These are phyloP conservation scores for Miichthys miiuy DNA, from an alignment of 2,797 vertebrate genomes.

Conservation along the genomic window DNA sequence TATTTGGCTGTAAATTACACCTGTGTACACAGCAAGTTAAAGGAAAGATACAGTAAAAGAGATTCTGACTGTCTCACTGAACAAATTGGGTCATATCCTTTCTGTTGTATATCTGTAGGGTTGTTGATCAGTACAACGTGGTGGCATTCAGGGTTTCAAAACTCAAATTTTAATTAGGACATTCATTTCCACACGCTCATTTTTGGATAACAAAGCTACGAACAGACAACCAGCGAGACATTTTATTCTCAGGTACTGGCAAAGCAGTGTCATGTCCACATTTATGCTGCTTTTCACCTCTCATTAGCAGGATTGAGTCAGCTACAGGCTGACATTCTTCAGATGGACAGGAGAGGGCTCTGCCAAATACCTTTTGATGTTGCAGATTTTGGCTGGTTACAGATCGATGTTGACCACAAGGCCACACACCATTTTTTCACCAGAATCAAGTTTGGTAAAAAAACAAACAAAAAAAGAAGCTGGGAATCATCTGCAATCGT, in stretches of 20 bases:
- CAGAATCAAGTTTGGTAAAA: conserved; percentile 8
- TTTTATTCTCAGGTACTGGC: not conserved
- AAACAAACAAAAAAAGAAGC: conserved; percentile 8
- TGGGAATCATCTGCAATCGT: conserved; percentile 4
- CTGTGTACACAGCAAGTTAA: not conserved
- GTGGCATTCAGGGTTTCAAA: not conserved
- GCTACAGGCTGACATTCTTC: not conserved
- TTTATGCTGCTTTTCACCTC: not conserved
- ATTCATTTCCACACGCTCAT: not conserved
- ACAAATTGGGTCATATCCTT: not conserved
- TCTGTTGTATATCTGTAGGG: not conserved
- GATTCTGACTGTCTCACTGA: not conserved
- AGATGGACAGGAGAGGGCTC: not conserved
- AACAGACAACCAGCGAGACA: not conserved
- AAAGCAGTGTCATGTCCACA: not conserved
- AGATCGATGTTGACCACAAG: not conserved
- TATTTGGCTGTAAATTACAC: conserved; percentile 1
- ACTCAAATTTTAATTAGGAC: not conserved
- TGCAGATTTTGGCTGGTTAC: not conserved
- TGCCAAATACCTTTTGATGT: not conserved
- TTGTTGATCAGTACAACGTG: not conserved
- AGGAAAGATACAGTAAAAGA: not conserved
- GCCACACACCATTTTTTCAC: conserved; percentile 8
- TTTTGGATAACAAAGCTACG: not conserved
- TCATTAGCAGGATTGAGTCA: conserved; percentile 11